Base-by-base conservation (phyloP, 2,113 vertebrate genomes). In the Psittacula cyanocephala region DNA sequence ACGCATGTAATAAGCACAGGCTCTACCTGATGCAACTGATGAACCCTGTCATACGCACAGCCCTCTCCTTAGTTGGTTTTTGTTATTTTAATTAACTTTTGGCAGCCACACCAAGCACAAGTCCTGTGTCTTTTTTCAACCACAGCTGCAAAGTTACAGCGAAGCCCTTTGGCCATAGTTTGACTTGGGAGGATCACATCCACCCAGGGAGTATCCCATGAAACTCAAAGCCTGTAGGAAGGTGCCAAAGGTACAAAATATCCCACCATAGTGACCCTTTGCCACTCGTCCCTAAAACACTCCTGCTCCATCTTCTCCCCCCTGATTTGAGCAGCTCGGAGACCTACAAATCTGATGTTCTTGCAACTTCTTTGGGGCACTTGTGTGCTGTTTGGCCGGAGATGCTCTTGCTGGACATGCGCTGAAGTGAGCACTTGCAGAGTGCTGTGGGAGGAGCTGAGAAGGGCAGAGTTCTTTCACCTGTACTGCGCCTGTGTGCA, bases 51-150 rank as follows among this genome's bases (percentile, higher is more conserved):
- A 63, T 23, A 44, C 4, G 69, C 86, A 31, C 64, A 71, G 55
- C 55, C 60, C 60, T 83, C 55, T 83, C 76, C 17, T 65, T 29
- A 6, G 31, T 60, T 93, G 75, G 79, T 35, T 88, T 90, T 24
- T 83, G 85, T 88, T 93, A 79, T 90, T 96, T 93, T 81, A 88
- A 96, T 91, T 67, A 75, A 44, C 50, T 90, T 83, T 44, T 75
- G 92, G 82, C 86, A 86, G 50, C 43, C 5, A 1, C 3, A 4
- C 70, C 35, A 35, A 76, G 18, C 10, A 15, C 50, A 57, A 28
- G 10, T 85, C 37, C 53, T 24, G n/a, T 0, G 0, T 22, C 35
- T 57, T 88, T 89, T 60, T 22, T 49, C 31, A 85, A 18, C 23
- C 1, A 2, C 46, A 78, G 49, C 64, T 52, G 80, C 55, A 55